These are phyloP conservation scores for Xestia c-nigrum DNA, from an alignment of 2,888 invertebrate species.

Conservation along the genomic window DNA sequence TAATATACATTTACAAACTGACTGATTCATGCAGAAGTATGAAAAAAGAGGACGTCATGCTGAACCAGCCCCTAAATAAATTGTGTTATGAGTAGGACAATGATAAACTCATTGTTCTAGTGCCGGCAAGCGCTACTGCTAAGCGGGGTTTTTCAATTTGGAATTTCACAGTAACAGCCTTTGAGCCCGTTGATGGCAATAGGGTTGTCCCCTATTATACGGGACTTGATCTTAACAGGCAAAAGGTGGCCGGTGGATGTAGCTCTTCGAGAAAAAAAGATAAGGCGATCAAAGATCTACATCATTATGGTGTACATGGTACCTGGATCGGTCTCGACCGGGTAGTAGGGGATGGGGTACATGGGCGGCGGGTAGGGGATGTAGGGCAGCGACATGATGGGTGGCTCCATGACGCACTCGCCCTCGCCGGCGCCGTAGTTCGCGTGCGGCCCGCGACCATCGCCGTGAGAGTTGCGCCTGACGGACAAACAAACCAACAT, in stretches of 20 bases:
- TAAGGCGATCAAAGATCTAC: not conserved
- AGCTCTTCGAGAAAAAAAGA: not conserved
- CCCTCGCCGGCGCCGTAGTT: conserved; percentile 61
- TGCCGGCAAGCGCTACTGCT: not conserved
- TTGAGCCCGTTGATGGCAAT: not conserved
- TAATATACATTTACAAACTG: not conserved
- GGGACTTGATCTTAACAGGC: not conserved
- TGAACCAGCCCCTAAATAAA: not conserved
- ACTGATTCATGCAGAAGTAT: not conserved
- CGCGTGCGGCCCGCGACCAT: conserved; percentile 40
- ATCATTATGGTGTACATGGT: not conserved
- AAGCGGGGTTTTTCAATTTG: not conserved
- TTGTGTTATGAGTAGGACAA: not conserved
- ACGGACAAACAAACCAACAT: not conserved
- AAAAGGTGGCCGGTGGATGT: not conserved
- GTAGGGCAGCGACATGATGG: conserved; percentile 82
- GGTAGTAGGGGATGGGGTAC: conserved; percentile 86
- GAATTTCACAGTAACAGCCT: not conserved
- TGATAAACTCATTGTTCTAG: not conserved
- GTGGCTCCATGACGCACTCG: conserved; percentile 75
- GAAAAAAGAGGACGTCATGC: not conserved
- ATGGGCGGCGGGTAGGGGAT: conserved; percentile 87
- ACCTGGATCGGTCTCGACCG: conserved; percentile 84
- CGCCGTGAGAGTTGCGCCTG: conserved; percentile 78
- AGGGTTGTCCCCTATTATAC: not conserved